Evolutionary conservation across 2,888 invertebrate genomes (phyloP).

Genomic region (Lasioglossum oenotherae): DNA sequence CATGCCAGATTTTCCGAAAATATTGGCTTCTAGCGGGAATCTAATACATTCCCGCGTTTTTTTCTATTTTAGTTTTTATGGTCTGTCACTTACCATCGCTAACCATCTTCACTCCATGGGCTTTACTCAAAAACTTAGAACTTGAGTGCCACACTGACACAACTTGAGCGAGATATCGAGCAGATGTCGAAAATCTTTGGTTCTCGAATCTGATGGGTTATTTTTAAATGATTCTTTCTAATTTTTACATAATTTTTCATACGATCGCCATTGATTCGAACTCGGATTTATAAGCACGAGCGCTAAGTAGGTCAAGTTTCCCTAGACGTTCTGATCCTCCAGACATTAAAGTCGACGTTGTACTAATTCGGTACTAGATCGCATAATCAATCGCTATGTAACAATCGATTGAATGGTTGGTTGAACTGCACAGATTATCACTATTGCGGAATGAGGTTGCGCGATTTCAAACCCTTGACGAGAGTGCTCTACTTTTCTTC

Average conservation of each 20-base stretch:
- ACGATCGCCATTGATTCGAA: background rate
- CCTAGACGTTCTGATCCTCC: constrained; percentile 62
- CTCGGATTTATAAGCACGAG: background rate
- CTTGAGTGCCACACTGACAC: too few relatives aligned
- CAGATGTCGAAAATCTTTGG: background rate
- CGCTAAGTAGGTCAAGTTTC: constrained; percentile 59
- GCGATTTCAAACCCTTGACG: constrained; percentile 42
- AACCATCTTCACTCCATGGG: too few relatives aligned
- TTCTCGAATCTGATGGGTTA: background rate
- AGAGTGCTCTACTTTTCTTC: constrained; percentile 39
- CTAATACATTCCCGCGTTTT: too few relatives aligned
- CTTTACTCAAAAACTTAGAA: too few relatives aligned
- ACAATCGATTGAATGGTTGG: constrained; percentile 25
- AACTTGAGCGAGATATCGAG: too few relatives aligned
- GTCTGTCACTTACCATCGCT: too few relatives aligned
- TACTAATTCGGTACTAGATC: constrained; percentile 48
- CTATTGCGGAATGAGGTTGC: constrained; percentile 36
- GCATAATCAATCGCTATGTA: constrained; percentile 34
- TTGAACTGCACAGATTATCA: background rate
- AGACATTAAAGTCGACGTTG: constrained; percentile 46
- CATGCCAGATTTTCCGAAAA: background rate
- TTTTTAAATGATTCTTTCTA: background rate
- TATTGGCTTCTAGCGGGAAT: background rate
- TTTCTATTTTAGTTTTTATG: too few relatives aligned
- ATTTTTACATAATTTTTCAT: background rate